Evolutionary conservation across 1,140 invertebrate species (phyloP).

Genomic region (Neuroterus valhalla): DNA sequence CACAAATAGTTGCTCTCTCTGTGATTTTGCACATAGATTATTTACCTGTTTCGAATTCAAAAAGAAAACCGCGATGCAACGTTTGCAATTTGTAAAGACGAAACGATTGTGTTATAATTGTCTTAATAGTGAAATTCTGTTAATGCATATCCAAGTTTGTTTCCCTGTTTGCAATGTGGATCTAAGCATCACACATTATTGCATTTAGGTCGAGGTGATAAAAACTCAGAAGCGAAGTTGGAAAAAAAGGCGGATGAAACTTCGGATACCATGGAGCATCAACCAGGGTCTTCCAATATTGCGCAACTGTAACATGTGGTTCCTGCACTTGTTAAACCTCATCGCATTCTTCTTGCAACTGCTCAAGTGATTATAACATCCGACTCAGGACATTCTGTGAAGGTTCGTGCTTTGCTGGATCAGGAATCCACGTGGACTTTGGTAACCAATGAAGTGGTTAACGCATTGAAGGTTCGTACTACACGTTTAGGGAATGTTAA

Average conservation of each 20-base stretch:
- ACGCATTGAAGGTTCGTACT: not conserved
- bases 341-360: not conserved
- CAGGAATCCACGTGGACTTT: constrained; percentile 27
- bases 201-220: no score
- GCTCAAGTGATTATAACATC: not conserved
- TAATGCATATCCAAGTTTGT: no score
- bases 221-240: not conserved
- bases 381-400: no score
- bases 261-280: not conserved
- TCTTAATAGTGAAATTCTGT: not conserved
- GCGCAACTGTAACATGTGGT: not conserved
- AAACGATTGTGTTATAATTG: not conserved
- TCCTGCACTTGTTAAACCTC: not conserved
- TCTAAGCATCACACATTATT: no score
- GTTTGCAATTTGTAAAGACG: no score
- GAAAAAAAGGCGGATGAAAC: not conserved
- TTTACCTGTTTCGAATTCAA: not conserved
- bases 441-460: not conserved
- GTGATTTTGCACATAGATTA: not conserved
- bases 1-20: not conserved
- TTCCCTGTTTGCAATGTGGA: no score
- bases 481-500: not conserved
- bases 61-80: no score
- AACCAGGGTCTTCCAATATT: no score
- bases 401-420: not conserved